phyloP scores from a whole-genome alignment of 2,797 vertebrate species.

The Macropodus opercularis region DNA sequence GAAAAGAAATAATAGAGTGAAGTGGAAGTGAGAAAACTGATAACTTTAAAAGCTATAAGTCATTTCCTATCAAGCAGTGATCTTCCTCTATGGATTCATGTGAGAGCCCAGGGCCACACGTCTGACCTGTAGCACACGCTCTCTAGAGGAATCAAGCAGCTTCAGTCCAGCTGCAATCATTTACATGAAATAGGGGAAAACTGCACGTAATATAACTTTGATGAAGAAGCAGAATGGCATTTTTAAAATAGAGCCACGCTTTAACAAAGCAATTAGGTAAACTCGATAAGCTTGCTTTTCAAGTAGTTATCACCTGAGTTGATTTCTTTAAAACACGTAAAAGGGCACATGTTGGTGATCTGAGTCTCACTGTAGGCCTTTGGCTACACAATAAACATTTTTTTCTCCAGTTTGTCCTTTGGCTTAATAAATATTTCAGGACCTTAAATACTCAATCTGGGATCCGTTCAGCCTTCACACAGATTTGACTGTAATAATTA shows the following conservation, averaged over 20 bases:
- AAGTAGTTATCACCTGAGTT: background rate
- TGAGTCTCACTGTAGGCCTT: no score
- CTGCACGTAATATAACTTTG: background rate
- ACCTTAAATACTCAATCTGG: no score
- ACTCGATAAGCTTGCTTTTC: background rate
- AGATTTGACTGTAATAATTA: no score
- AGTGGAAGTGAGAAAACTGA: conserved; percentile 31
- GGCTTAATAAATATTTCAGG: no score
- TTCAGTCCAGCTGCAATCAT: conserved; percentile 19
- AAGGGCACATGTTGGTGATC: no score
- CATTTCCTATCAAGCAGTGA: conserved; percentile 62
- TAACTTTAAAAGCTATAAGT: conserved; percentile 56
- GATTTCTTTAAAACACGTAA: no score
- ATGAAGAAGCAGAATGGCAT: background rate
- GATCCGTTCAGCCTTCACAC: no score
- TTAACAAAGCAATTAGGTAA: conserved; percentile 1
- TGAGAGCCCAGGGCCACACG: conserved; percentile 38
- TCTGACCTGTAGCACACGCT: conserved; percentile 50
- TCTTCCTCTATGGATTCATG: conserved; percentile 63
- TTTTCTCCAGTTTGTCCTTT: no score
- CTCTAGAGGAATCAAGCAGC: conserved; percentile 38
- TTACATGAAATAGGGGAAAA: conserved; percentile 17
- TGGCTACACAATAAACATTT: no score
- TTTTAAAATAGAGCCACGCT: background rate
- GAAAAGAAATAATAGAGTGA: conserved; percentile 53